These are phyloP conservation scores for Enteromius unitaeniatus DNA, from an alignment of 2,797 vertebrate genomes.

Conservation along the genomic window DNA sequence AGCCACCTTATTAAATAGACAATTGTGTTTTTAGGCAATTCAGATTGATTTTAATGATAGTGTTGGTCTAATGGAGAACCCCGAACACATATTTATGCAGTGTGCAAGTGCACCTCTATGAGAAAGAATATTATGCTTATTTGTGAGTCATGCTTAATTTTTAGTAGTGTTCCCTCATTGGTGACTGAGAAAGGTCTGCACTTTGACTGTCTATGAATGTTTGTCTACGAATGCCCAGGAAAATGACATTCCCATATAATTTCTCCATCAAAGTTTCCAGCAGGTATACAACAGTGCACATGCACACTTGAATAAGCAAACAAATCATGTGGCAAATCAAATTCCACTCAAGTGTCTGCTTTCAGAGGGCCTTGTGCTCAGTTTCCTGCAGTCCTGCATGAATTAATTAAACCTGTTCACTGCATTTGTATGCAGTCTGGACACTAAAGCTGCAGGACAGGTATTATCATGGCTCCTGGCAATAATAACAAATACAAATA, in stretches of 20 bases:
- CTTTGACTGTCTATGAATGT: background rate
- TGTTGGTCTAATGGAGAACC: background rate
- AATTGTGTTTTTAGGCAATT: background rate
- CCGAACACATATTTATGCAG: background rate
- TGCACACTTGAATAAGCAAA: slow-evolving; percentile 21
- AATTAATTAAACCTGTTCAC: background rate
- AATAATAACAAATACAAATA: background rate
- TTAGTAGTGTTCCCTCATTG: background rate
- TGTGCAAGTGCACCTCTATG: background rate
- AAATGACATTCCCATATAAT: slow-evolving; percentile 8
- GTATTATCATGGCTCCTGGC: background rate
- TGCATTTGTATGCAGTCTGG: background rate
- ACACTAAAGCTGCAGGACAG: background rate
- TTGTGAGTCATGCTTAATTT: background rate
- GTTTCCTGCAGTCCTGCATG: background rate
- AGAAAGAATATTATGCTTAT: background rate
- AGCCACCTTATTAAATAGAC: slow-evolving; percentile 2
- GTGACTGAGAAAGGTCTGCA: background rate
- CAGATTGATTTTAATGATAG: background rate
- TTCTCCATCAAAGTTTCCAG: slow-evolving; percentile 30
- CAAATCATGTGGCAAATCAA: slow-evolving; percentile 38
- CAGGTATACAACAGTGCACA: background rate
- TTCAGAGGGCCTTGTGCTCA: background rate
- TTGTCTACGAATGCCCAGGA: background rate
- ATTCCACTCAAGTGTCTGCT: slow-evolving; percentile 29